Base-by-base conservation (phyloP, 1,140 invertebrate genomes). In the Aphaenogaster rudis region DNA sequence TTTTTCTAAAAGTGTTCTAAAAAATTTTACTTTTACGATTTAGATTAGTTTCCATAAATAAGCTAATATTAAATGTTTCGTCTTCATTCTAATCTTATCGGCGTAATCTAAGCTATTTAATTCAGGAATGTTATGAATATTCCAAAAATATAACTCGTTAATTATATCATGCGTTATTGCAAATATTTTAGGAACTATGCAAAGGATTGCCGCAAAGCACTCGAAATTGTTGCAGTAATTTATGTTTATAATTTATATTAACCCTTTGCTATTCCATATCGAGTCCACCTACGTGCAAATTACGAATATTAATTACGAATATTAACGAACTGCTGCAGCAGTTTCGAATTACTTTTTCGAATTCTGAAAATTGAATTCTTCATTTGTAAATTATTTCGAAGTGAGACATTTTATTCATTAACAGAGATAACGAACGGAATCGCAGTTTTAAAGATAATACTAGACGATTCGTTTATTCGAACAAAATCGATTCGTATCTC, bases 201-300 rank as follows among this genome's bases (percentile, higher is more conserved):
- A 1, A 63, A 36, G 8, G 9, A 48, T 33, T 77, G 7, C 39
- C 15, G 4, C 42, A 78, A 48, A 78, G 5, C 42, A 48, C 2
- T 64, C 9, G 17, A 13, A 79, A 79, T 79, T 50, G 11, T 79
- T 79, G 17, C 17, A 28, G 7, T 21, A n/a, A 66, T 63, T 78
- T 78, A 50, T 39, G 45, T 52, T 45, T 4, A n/a, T 39, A 79
- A 79, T 66, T 66, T 48, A 45, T 64, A 48, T 64, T 45, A 78
- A 78, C 45, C n/a, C 17, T 39, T 64, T 52, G 59, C 17, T 36
- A 42, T 79, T 13, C 5, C 3, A 64, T 8, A 0, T 33, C 9
- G 7, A 76, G 0, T 33, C 15, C 3, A 15, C 0, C 11, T 66
- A 50, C 9, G 39, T 50, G 11, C 28, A 66, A 48, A 50, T 79